Evolutionary conservation across 2,797 vertebrate genomes (phyloP), one percentile per base, ranked within the genome.

Genomic region (Sphenodon punctatus): DNA sequence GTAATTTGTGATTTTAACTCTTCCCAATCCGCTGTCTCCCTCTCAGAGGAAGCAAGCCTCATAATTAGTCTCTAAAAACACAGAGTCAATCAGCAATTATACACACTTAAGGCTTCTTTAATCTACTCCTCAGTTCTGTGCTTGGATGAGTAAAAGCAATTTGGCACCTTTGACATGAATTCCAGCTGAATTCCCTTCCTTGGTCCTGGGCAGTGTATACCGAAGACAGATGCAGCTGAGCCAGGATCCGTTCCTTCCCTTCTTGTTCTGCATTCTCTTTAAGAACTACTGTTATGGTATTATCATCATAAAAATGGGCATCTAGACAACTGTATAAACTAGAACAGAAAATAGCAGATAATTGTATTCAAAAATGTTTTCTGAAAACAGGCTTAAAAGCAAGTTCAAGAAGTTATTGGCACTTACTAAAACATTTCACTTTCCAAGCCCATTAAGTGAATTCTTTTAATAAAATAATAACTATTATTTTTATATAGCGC

Each of bases 271-370:
- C 90, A 4, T 93, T 93, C 78, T 96, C 97, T 88, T 94, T 96
- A 51, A 99, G 93, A 85, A 99, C 95, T 39, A 99, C 97, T 0
- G 98, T 99, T 70, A 99, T 89, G 23, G 97, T 98, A 85, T 99
- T 98, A 42, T 99, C 97, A 16, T 99, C 98, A 75, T 99, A 99
- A 90, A 99, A 98, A 91, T 97, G 97, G 80, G 98, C 98, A 86
- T 99, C 98, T 64, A 98, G 95, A 88, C 97, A 99, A 82, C 96
- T 96, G 95, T 97, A 98, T 43, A 85, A 91, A 61, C 94, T 96
- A 79, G 3, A 87, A 49, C 41, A n/a, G 68, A 82, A 45, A 70
- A 79, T 71, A 93, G 95, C 46, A 20, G 36, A 55, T 23, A 27
- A 27, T 58, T 72, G 65, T 27, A 42, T 12, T 16, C 78, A 82